phyloP scores from a whole-genome alignment of 2,113 vertebrate genomes.

The Strix uralensis region DNA sequence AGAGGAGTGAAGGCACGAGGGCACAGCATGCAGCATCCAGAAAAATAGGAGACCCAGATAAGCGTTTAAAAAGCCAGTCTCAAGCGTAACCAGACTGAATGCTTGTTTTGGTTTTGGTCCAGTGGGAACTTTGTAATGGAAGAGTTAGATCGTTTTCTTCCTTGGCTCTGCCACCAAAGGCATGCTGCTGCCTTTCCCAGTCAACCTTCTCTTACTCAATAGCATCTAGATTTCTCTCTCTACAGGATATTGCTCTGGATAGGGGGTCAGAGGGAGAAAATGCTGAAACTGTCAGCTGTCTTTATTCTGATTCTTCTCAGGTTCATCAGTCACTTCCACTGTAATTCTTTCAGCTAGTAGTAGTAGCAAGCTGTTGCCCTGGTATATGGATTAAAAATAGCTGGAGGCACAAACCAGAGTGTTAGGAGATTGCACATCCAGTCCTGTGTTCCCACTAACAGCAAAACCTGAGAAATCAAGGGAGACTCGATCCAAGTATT shows the following conservation, averaged over 20 bases:
- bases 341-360: neutral
- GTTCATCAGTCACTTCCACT: neutral
- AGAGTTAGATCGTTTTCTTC: neutral
- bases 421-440: neutral
- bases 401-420: neutral
- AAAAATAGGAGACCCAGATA: neutral
- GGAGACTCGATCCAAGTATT: neutral
- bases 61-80: neutral
- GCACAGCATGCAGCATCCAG: neutral
- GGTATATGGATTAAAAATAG: neutral
- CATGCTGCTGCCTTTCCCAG: neutral
- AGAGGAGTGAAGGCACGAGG: neutral
- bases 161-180: neutral
- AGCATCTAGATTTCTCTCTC: neutral
- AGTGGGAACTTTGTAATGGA: neutral
- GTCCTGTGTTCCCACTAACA: neutral
- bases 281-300: neutral
- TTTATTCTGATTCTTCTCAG: neutral
- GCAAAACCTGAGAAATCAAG: neutral
- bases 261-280: neutral
- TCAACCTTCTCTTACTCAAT: neutral
- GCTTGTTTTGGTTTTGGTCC: neutral
- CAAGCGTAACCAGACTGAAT: neutral
- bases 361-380: neutral
- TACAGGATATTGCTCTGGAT: neutral